A percentile compares a stretch with the other conserved stretches of the same genome.
These are phyloP conservation scores for Drosophila subquinaria DNA, from an alignment of 2,888 invertebrate species.

Conservation along the genomic window DNA sequence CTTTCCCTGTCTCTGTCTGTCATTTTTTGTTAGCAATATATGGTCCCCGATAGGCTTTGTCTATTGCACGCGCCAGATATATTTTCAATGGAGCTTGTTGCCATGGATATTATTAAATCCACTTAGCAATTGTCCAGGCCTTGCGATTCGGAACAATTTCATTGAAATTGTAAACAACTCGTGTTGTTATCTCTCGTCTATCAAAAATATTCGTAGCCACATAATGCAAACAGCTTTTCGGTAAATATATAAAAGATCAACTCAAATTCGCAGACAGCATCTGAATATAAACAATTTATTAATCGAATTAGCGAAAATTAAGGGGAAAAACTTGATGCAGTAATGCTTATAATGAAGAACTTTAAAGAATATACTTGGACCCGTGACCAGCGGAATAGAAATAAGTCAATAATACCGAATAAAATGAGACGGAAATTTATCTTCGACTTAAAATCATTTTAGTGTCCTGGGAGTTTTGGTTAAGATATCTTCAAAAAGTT, in stretches of 20 bases:
- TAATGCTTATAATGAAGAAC: not conserved
- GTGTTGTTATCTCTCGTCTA: not conserved
- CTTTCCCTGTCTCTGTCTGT: not conserved
- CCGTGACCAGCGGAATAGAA: too few relatives aligned
- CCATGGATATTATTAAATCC: constrained; percentile 11
- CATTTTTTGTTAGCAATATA: not conserved
- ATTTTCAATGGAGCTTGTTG: constrained; percentile 10
- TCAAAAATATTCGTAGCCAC: not conserved
- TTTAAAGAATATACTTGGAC: not conserved
- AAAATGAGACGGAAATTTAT: too few relatives aligned
- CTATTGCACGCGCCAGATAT: constrained; percentile 13
- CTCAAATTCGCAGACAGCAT: not conserved
- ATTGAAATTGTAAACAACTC: constrained; percentile 13
- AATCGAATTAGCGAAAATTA: not conserved
- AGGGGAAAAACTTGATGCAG: not conserved
- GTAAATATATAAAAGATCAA: constrained; percentile 1
- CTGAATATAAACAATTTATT: not conserved
- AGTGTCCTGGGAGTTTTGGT: too few relatives aligned
- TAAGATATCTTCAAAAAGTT: too few relatives aligned
- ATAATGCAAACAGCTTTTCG: not conserved
- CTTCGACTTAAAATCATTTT: too few relatives aligned
- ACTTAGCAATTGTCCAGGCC: constrained; percentile 13
- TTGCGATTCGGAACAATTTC: not conserved
- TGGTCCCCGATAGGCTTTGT: not conserved
- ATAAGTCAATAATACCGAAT: too few relatives aligned